Percentiles rank a stretch among this genome's conserved stretches.
Evolutionary conservation across 2,113 vertebrate genomes (phyloP).

Genomic region (Todiramphus saurophagus): DNA sequence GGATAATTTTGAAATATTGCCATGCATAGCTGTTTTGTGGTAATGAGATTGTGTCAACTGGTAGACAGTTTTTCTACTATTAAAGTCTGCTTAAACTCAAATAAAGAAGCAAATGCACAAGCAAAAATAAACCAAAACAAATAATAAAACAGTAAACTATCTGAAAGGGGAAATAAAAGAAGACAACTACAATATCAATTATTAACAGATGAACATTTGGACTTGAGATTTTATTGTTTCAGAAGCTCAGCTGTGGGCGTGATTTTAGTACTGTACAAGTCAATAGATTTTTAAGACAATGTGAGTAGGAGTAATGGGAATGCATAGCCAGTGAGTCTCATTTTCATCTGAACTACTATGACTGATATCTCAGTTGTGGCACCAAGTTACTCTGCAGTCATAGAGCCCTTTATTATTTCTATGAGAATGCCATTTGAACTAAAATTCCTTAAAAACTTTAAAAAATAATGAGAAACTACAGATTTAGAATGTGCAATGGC

Average conservation of each 20-base stretch:
- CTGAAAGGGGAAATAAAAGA: background rate
- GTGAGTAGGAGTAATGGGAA: background rate
- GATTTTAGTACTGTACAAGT: background rate
- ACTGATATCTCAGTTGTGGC: background rate
- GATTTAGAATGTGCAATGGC: background rate
- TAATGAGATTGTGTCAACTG: background rate
- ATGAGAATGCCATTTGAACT: background rate
- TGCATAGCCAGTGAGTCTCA: background rate
- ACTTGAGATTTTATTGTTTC: background rate
- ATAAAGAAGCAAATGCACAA: background rate
- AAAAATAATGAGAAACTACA: background rate
- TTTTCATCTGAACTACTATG: background rate
- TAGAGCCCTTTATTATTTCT: background rate
- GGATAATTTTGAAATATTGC: background rate
- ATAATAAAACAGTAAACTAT: background rate
- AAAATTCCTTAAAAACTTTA: background rate
- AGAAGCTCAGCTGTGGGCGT: background rate
- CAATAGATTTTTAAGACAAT: background rate
- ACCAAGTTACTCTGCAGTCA: background rate
- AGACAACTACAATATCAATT: background rate
- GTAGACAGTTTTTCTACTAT: background rate
- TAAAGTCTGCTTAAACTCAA: background rate
- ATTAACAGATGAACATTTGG: background rate
- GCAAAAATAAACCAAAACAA: background rate
- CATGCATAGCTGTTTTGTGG: background rate